A percentile compares a stretch with the other conserved stretches of the same genome.
These are phyloP conservation scores for Cyphomyrmex costatus DNA, from an alignment of 1,140 invertebrate species.

Conservation along the genomic window DNA sequence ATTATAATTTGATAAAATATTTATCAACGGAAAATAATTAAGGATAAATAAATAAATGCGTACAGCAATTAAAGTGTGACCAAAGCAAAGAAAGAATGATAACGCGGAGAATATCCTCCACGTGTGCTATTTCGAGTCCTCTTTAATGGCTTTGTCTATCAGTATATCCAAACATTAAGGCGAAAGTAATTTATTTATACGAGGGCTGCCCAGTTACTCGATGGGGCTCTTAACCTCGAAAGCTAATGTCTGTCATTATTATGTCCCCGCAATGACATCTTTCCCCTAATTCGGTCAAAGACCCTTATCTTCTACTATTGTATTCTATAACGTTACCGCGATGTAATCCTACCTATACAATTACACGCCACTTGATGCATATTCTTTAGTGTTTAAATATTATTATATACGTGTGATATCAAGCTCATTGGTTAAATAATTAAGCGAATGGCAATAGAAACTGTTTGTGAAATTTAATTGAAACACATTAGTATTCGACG, in stretches of 20 bases:
- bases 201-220: conserved; percentile 62
- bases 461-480: conserved; percentile 50
- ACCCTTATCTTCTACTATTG: conserved; percentile 19
- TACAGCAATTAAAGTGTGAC: conserved; percentile 1
- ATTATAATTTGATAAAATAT: conserved; percentile 30
- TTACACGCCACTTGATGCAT: conserved; percentile 18
- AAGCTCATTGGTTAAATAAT: conserved; percentile 49
- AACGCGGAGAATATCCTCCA: conserved; percentile 3
- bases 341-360: not conserved
- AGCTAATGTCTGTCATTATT: conserved; percentile 66
- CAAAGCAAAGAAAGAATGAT: not conserved
- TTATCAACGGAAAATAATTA: not conserved
- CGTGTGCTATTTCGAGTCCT: conserved; percentile 1
- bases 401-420: conserved; percentile 44
- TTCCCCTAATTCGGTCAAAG: conserved; percentile 53
- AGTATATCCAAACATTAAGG: conserved; percentile 63
- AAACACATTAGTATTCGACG: not conserved
- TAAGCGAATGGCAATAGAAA: conserved; percentile 42
- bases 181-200: conserved; percentile 79
- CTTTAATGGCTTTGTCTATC: conserved; percentile 59
- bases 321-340: not conserved
- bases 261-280: conserved; percentile 50
- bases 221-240: conserved; percentile 24
- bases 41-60: not conserved
- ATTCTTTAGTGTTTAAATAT: conserved; percentile 37